phyloP scores from a whole-genome alignment of 2,113 vertebrate genomes.

The Ondatra zibethicus region DNA sequence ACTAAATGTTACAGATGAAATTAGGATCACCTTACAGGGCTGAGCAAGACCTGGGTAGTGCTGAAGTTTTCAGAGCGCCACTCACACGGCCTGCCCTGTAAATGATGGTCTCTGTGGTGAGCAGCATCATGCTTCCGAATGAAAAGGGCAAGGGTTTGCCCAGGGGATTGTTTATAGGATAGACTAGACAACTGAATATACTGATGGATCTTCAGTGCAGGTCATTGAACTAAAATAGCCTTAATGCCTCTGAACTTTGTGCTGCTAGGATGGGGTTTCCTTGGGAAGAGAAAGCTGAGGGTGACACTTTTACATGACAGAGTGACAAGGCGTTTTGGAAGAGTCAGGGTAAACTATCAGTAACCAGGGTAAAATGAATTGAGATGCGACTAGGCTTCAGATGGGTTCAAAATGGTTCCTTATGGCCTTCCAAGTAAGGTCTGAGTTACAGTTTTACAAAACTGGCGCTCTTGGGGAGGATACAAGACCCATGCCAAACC shows the following conservation, averaged over 20 bases:
- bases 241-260: not conserved
- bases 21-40: not conserved
- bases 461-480: not conserved
- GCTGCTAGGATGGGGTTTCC: not conserved
- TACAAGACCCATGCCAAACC: not conserved
- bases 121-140: not conserved
- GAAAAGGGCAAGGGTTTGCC: not conserved
- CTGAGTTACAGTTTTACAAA: not conserved
- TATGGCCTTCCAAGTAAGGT: not conserved
- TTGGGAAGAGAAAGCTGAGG: not conserved
- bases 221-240: not conserved
- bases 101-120: not conserved
- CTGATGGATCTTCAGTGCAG: not conserved
- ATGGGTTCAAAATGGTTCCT: not conserved
- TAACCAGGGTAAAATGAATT: not conserved
- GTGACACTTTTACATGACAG: constrained; percentile 12
- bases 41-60: not conserved
- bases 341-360: not conserved
- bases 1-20: not conserved
- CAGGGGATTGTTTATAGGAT: not conserved
- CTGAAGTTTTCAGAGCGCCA: not conserved
- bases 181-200: not conserved
- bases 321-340: constrained; percentile 21
- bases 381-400: constrained; percentile 5
- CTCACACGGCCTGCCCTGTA: not conserved